A percentile compares a stretch with the other conserved stretches of the same genome.
These are phyloP conservation scores for Drosophila incognita DNA, from an alignment of 2,888 invertebrate genomes.

Conservation along the genomic window DNA sequence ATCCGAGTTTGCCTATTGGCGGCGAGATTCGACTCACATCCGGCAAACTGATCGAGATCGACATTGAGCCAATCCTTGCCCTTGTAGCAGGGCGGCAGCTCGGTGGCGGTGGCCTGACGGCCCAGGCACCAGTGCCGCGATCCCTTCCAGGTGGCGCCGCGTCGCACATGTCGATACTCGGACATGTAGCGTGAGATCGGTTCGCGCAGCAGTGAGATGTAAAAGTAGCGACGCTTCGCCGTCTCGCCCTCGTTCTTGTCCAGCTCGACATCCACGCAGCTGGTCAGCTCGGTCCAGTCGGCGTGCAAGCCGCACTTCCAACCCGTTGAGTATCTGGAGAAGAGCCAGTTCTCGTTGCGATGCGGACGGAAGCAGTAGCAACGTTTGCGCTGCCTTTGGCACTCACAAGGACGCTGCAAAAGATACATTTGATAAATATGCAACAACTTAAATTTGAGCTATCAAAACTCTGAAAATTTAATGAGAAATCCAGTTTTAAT, in stretches of 20 bases:
- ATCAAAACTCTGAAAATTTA: neutral
- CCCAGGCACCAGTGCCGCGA: conserved; percentile 91
- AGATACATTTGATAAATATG: neutral
- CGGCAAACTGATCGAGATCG: conserved; percentile 94
- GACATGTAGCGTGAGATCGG: conserved; percentile 97
- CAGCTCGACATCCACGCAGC: conserved; percentile 95
- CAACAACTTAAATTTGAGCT: neutral
- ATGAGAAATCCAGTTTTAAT: neutral
- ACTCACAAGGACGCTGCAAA: conserved; percentile 93
- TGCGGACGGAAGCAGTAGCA: conserved; percentile 97
- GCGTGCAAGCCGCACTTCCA: conserved; percentile 99
- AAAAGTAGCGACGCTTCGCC: conserved; percentile 95
- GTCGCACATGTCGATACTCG: conserved; percentile 97
- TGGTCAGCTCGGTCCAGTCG: conserved; percentile 98
- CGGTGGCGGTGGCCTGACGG: conserved; percentile 90
- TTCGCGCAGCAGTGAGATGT: conserved; percentile 97
- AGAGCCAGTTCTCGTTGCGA: conserved; percentile 98
- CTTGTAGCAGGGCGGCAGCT: conserved; percentile 93
- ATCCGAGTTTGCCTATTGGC: conserved; percentile 98
- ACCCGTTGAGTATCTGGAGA: conserved; percentile 98
- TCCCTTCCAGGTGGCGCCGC: conserved; percentile 98
- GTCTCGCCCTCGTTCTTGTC: conserved; percentile 95
- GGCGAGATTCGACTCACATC: conserved; percentile 96
- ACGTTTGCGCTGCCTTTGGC: conserved; percentile 94
- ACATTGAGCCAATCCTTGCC: conserved; percentile 94